Percentiles rank a stretch among this genome's conserved stretches.
These are phyloP conservation scores for Allobates femoralis DNA, from an alignment of 2,797 vertebrate species.

Conservation along the genomic window DNA sequence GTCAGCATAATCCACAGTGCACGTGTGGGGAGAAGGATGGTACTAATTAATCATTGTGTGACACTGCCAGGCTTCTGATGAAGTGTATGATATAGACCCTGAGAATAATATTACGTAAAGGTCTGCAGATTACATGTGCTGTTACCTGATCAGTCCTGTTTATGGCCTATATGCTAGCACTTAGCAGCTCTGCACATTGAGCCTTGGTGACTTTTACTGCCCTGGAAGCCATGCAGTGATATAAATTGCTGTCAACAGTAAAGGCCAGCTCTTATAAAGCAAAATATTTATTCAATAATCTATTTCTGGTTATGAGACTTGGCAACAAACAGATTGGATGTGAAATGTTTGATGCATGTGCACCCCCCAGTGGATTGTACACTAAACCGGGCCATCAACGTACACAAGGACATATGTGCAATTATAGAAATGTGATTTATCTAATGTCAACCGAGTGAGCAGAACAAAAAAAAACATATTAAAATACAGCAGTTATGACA, in stretches of 20 bases:
- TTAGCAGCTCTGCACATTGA: conserved; percentile 72
- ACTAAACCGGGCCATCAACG: conserved; percentile 56
- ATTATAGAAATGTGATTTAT: conserved; percentile 47
- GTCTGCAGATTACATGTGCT: conserved; percentile 68
- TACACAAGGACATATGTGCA: conserved; percentile 36
- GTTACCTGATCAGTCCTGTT: conserved; percentile 72
- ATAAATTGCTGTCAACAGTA: conserved; percentile 78
- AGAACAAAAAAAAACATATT: conserved; percentile 39
- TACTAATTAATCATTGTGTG: conserved; percentile 62
- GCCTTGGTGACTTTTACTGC: conserved; percentile 75
- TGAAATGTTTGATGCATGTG: conserved; percentile 69
- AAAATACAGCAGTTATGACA: conserved; percentile 31
- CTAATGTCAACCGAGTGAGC: conserved; percentile 38
- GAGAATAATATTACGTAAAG: conserved; percentile 67
- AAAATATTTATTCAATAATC: conserved; percentile 78
- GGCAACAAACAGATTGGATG: conserved; percentile 67
- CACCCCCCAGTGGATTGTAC: conserved; percentile 73
- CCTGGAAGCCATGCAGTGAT: conserved; percentile 70
- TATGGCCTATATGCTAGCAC: conserved; percentile 69
- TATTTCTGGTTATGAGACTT: conserved; percentile 72
- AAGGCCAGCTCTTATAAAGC: conserved; percentile 76
- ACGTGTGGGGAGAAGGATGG: conserved; percentile 65
- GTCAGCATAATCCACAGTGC: conserved; percentile 60
- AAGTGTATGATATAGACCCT: conserved; percentile 60
- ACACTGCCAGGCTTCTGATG: conserved; percentile 63